phyloP scores from a whole-genome alignment of 2,797 vertebrate genomes.

The Prionace glauca region DNA sequence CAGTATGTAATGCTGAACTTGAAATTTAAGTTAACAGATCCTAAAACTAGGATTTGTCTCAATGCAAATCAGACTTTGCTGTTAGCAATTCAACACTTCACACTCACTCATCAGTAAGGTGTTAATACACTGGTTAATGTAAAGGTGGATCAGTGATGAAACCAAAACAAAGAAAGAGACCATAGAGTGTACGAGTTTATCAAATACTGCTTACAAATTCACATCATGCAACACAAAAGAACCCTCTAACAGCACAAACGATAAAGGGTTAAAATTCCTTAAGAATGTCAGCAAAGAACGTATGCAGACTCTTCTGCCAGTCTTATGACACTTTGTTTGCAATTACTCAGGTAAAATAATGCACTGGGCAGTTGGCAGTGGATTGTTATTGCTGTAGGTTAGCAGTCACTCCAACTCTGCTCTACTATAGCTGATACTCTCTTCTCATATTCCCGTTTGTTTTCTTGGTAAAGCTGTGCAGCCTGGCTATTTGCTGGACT shows the following conservation, averaged over 20 bases:
- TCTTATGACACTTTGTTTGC: slow-evolving; percentile 68
- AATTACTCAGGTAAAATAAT: slow-evolving; percentile 57
- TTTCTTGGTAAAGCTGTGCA: slow-evolving; percentile 97
- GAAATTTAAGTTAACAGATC: background rate
- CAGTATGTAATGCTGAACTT: background rate
- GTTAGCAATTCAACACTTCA: slow-evolving; percentile 15
- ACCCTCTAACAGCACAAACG: slow-evolving; percentile 74
- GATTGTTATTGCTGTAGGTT: slow-evolving; percentile 54
- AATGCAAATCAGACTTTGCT: background rate
- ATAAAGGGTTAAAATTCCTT: slow-evolving; percentile 59
- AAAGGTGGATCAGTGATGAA: background rate
- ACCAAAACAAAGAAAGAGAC: slow-evolving; percentile 65
- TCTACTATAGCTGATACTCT: slow-evolving; percentile 96
- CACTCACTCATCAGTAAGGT: background rate
- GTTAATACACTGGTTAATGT: background rate
- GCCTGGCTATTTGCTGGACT: slow-evolving; percentile 98
- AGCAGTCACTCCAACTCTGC: slow-evolving; percentile 97
- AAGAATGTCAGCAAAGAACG: slow-evolving; percentile 65
- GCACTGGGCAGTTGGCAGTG: slow-evolving; percentile 44
- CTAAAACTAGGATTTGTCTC: background rate
- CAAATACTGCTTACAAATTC: slow-evolving; percentile 89
- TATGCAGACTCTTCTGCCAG: slow-evolving; percentile 49
- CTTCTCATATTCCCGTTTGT: slow-evolving; percentile 97
- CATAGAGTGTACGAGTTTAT: slow-evolving; percentile 91
- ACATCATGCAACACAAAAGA: slow-evolving; percentile 92